Conservation (phyloP, 2,888 invertebrate species). For the Ferrisia virgata region DNA sequence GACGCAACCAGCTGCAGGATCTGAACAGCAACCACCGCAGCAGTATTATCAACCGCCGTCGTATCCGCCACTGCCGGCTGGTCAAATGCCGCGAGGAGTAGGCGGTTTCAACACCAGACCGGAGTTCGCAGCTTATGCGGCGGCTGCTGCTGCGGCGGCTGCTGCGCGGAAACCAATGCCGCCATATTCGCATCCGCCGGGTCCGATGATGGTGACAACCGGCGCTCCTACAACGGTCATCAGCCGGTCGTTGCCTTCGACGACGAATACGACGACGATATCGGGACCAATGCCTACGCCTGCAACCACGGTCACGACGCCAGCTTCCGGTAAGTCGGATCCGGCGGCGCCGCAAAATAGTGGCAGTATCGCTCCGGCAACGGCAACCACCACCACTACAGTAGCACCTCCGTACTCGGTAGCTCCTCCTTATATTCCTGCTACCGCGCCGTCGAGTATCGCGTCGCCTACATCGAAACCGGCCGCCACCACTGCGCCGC, state of each 20-base stretch:
- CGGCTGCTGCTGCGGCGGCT: background rate
- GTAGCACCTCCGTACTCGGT: background rate
- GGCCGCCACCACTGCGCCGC: background rate
- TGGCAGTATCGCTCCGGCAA: too few species aligned
- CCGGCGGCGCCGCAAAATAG: background rate
- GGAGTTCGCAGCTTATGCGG: background rate
- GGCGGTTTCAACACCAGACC: slow-evolving; percentile 1
- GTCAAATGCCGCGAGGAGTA: background rate
- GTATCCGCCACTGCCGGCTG: background rate
- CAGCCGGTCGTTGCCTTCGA: background rate
- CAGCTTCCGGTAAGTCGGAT: background rate
- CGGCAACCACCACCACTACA: too few species aligned
- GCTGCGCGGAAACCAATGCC: slow-evolving; percentile 17
- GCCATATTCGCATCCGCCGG: background rate
- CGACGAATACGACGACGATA: background rate
- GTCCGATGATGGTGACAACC: background rate
- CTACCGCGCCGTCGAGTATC: background rate
- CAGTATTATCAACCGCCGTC: slow-evolving; percentile 19
- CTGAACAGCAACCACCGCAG: background rate
- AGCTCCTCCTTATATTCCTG: background rate
- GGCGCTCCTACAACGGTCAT: background rate
- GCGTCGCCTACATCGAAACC: background rate
- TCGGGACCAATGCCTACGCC: background rate
- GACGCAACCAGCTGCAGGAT: background rate
- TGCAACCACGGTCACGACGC: background rate